phyloP scores from a whole-genome alignment of 2,797 vertebrate species.

The Alauda arvensis region DNA sequence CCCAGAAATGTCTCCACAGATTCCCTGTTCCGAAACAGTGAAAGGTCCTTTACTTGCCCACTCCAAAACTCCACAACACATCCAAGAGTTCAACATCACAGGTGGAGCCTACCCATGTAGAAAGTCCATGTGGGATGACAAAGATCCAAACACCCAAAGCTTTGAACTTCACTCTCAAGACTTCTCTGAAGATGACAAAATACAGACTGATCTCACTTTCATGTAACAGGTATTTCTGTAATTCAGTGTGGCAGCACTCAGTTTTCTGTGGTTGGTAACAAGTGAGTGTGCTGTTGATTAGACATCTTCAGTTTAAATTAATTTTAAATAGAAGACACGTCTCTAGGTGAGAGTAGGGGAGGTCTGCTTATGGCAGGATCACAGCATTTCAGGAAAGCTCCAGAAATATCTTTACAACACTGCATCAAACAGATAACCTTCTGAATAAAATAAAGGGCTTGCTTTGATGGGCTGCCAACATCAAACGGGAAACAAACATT shows the following conservation, averaged over 20 bases:
- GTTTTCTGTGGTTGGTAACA: neutral
- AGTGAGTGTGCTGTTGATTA: neutral
- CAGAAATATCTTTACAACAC: neutral
- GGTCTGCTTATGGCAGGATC: neutral
- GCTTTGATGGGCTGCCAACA: constrained; percentile 1
- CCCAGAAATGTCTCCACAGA: neutral
- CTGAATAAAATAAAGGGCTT: neutral
- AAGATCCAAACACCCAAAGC: neutral
- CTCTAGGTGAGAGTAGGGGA: fast-evolving
- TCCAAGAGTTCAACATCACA: neutral
- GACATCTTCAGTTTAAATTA: neutral
- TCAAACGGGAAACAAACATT: neutral
- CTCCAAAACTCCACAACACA: neutral
- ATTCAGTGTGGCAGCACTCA: neutral
- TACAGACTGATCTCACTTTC: neutral
- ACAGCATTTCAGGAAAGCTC: neutral
- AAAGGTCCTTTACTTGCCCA: neutral
- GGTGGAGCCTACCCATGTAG: fast-evolving
- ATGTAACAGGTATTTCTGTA: neutral
- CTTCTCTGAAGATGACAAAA: neutral
- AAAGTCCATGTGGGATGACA: neutral
- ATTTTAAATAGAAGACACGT: neutral
- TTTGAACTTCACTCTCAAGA: neutral
- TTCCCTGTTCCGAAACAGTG: neutral
- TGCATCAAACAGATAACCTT: neutral